Evolutionary conservation across 2,797 vertebrate species (phyloP), one percentile per base, ranked within the genome.

Genomic region (Chrysocyon brachyurus): DNA sequence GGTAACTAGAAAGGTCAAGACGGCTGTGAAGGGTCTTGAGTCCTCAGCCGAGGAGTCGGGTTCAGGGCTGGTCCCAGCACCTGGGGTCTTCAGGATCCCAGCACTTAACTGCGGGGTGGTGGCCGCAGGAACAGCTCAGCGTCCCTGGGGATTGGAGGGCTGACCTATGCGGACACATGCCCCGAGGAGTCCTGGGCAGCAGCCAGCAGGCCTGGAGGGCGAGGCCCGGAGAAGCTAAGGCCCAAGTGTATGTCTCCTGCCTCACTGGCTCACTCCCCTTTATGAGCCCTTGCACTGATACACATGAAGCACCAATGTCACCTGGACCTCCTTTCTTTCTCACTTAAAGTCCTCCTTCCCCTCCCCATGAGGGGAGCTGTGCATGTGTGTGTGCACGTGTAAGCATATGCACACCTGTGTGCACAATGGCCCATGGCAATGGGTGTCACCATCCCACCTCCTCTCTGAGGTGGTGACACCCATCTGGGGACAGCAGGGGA

Each of bases 241-340:
- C 8, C 54, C 31, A 5, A 1, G 3, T 14, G 21, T 9, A 0
- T 5, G 4, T 11, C n/a, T 73, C 61, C n/a, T 2, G 0, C 11
- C 28, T 84, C 59, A 17, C 49, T 82, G 15, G 17, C 26, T 36
- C 15, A 4, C 31, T 12, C 11, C 59, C 36, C 49, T 72, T 31
- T 21, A 73, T 15, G 7, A 17, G 12, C 15, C 79, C 59, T 79
- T 26, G 28, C 10, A 17, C 28, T 72, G 57, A 46, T 8, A 16
- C 1, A 6, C 12, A 11, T 3, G 2, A 82, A 97, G 68, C 73
- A 68, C 6, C 90, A n/a, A 88, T 0, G 75, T 95, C 70, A 16
- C 52, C 96, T 12, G 28, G 63, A n/a, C 90, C 96, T 88, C 87
- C 94, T 77, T 98, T 91, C 56, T 15, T 91, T 98, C 66, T 92